Conservation (phyloP, 1,140 invertebrate genomes). For the Drosophila virilis region DNA sequence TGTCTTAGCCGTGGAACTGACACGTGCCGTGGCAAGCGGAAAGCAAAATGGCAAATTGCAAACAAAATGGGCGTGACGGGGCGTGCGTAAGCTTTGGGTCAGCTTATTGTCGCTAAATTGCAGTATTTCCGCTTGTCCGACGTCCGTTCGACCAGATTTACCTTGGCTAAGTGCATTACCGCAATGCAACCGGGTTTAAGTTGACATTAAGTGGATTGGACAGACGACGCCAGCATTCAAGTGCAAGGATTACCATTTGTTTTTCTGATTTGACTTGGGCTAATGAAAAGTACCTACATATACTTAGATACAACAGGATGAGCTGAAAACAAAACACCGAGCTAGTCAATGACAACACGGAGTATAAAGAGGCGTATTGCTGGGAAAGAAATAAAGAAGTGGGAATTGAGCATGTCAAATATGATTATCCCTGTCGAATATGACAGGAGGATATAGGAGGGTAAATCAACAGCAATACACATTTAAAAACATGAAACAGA, state of each 20-base stretch:
- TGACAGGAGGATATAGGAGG: no score
- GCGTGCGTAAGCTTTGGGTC: constrained; percentile 56
- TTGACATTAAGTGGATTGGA: constrained; percentile 34
- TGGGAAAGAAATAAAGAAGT: no score
- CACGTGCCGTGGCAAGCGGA: constrained; percentile 40
- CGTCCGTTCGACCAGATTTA: constrained; percentile 21
- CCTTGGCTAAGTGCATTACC: constrained; percentile 29
- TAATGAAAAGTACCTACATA: background rate
- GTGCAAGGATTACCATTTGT: constrained; percentile 35
- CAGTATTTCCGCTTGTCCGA: constrained; percentile 46
- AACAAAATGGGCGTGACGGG: constrained; percentile 30
- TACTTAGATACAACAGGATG: background rate
- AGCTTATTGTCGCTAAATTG: constrained; percentile 76
- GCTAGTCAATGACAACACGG: no score
- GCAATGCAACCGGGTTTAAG: constrained; percentile 21
- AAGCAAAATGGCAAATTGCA: constrained; percentile 49
- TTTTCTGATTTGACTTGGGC: background rate
- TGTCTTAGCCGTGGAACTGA: background rate
- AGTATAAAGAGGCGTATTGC: no score
- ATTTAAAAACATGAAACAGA: no score
- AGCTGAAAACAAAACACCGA: no score
- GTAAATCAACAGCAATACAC: no score
- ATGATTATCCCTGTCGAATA: no score
- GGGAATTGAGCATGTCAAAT: no score
- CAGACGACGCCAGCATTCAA: constrained; percentile 4